Conservation (phyloP, 2,888 invertebrate species). For the Coenonympha arcania region DNA sequence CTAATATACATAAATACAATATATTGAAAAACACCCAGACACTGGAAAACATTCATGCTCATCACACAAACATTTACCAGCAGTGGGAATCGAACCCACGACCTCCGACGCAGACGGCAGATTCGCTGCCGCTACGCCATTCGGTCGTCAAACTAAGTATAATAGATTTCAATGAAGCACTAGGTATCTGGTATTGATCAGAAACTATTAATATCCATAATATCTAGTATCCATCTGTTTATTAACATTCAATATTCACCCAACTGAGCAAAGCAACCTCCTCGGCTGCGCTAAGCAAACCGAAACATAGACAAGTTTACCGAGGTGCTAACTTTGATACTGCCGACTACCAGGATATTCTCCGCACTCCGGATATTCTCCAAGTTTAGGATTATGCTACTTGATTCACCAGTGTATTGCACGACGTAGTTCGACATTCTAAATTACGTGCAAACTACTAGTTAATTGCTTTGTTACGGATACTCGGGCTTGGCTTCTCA, state of each 20-base stretch:
- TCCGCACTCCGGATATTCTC: slow-evolving; percentile 9
- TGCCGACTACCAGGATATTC: slow-evolving; percentile 19
- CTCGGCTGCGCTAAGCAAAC: neutral
- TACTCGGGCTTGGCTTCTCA: no score
- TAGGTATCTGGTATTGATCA: no score
- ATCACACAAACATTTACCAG: no score
- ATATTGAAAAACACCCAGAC: no score
- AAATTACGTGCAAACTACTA: slow-evolving; percentile 2
- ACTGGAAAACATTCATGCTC: no score
- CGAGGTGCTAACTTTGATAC: slow-evolving; percentile 17
- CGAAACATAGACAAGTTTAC: slow-evolving; percentile 4
- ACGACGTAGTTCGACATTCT: neutral
- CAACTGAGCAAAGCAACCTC: neutral
- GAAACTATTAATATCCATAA: no score
- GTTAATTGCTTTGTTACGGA: neutral
- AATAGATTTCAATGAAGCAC: no score
- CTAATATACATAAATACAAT: no score
- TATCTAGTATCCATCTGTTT: neutral
- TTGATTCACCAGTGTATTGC: neutral
- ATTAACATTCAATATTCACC: neutral
- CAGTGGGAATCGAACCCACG: no score
- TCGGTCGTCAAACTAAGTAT: no score
- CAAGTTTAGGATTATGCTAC: slow-evolving; percentile 19
- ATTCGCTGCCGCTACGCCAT: no score
- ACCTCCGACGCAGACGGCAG: no score